Base-by-base conservation (phyloP, 2,797 vertebrate genomes). In the Nothura maculosa region DNA sequence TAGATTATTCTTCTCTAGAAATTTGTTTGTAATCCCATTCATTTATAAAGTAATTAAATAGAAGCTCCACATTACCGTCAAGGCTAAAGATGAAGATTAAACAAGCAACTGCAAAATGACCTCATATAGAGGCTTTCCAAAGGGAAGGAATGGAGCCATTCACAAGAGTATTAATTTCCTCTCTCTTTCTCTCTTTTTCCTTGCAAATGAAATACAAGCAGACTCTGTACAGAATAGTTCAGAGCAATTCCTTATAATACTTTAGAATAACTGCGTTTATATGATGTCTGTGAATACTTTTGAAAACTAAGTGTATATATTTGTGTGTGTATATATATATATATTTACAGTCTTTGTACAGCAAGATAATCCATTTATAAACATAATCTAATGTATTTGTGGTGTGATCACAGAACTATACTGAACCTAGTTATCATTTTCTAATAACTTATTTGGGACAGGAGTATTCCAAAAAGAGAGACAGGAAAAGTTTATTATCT, bases 401-500 rank as follows among this genome's bases (percentile, higher is more conserved):
- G 17, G 4, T 8, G 25, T 66, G 30, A 48, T 16, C 32, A 84
- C 6, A 70, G n/a, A 81, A 78, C 42, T 69, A 50, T 11, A 22
- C 15, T 45, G 24, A 82, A 11, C 10, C 24, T 38, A 63, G 52
- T 1, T 61, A 15, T 58, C 2, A 5, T 48, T 57, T 79, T 50
- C 63, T 30, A 61, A 63, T 25, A 52, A 3, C 70, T 11, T 16
- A 28, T 1, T 18, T 36, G 10, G 68, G 14, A 58, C 54, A 15
- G 40, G 13, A 47, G 38, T 61, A 64, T 21, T 74, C 36, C 47
- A 25, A 25, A 47, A 15, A 0, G 0, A 88, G 36, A 74, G 54
- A 48, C 9, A 85, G 17, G 18, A 74, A 83, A 60, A 66, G 9
- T 45, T 47, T 28, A 66, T 47, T 84, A 98, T 98, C 98, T 98